Evolutionary conservation across 1,140 invertebrate genomes (phyloP), one percentile per base, ranked within the genome.

Genomic region (Samia ricini): DNA sequence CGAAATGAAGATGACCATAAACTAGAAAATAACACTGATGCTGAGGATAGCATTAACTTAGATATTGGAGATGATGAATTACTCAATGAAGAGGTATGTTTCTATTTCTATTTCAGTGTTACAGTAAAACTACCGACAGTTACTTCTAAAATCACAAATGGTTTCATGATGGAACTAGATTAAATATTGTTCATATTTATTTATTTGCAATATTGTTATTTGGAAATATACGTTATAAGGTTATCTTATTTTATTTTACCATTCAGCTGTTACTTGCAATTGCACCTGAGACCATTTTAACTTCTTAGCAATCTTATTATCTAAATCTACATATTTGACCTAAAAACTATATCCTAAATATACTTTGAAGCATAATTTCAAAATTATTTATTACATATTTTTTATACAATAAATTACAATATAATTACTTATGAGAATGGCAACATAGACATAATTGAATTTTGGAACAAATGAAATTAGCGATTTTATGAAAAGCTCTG

Each of bases 41-140:
- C 94, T 62, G 95, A 96, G 77, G 95, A 96, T 88, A 95, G 95
- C 19, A 95, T 96, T 50, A 95, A 95, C 84, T 89, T 96, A 61
- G 95, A 95, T 63, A 94, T 96, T 77, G 95, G 94, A 48, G 95
- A 96, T 88, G 95, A 96, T 87, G 95, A 96, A 90, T 90, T 96
- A 49, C 92, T 96, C 60, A 94, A 93, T 71, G 95, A 95, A 87
- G 95, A 96, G 93, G 94, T 91, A 89, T 71, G 83, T 86, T 90
- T 80, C 69, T 89, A 90, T 90, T 67, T 89, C 79, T n/a, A n/a
- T n/a, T 89, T 90, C 81, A 84, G 73, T 59, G 78, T 89, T 58
- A 80, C 81, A 68, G 73, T 89, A 66, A 79, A 70, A 68, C 70
- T 90, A 56, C 76, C 85, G 29, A 57, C 65, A 24, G 49, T 62